Percentiles rank a stretch among this genome's conserved stretches.
Conservation (phyloP, 2,888 invertebrate species). For the Xestia xanthographa region DNA sequence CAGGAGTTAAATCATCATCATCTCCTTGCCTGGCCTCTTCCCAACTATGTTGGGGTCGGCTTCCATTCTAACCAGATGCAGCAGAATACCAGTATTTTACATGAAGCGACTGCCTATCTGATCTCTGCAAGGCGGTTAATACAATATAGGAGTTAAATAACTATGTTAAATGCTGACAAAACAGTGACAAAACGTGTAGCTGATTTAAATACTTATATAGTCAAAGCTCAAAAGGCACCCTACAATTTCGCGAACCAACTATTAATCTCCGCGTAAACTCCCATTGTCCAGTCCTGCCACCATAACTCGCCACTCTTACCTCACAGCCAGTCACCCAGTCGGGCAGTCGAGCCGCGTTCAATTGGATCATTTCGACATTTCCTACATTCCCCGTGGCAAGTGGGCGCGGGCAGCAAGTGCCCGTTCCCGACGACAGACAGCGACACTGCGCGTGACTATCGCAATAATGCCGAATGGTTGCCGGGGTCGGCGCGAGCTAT, state of each 20-base stretch:
- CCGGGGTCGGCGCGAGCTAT: slow-evolving; percentile 9
- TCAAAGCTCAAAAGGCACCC: slow-evolving; percentile 8
- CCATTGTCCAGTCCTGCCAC: slow-evolving; percentile 51
- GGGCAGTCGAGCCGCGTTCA: slow-evolving; percentile 35
- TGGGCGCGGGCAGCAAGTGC: slow-evolving; percentile 75
- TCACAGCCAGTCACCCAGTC: slow-evolving; percentile 36
- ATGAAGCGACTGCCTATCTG: too few species aligned
- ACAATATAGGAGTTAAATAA: neutral
- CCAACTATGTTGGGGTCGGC: too few species aligned
- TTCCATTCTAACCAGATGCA: too few species aligned
- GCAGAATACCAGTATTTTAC: too few species aligned
- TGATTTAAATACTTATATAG: neutral
- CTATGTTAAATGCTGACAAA: neutral
- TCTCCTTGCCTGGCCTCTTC: too few species aligned
- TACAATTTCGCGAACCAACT: slow-evolving; percentile 21
- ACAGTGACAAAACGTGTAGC: neutral
- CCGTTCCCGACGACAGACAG: slow-evolving; percentile 71
- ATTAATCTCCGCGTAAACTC: slow-evolving; percentile 34
- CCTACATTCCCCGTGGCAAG: slow-evolving; percentile 73
- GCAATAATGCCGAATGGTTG: slow-evolving; percentile 65
- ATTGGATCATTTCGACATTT: slow-evolving; percentile 65
- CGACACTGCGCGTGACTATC: slow-evolving; percentile 78
- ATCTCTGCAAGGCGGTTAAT: too few species aligned
- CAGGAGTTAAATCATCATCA: too few species aligned
- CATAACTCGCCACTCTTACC: slow-evolving; percentile 39